Percentiles rank a stretch among this genome's conserved stretches.
Evolutionary conservation across 2,797 vertebrate genomes (phyloP).

Genomic region (Phataginus tetradactyla): DNA sequence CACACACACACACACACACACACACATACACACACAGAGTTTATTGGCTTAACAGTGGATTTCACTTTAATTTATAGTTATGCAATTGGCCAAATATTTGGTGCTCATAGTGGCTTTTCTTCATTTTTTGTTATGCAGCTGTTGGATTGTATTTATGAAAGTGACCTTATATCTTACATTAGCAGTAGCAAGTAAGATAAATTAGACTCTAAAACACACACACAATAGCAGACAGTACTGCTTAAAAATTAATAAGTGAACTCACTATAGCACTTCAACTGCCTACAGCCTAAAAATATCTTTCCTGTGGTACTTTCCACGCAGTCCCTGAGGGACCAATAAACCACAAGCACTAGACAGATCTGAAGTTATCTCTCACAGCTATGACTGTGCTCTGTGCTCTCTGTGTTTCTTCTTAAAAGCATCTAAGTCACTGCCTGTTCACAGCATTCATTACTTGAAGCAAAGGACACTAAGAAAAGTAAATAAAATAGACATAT

Average conservation of each 20-base stretch:
- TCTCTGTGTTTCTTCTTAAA: not conserved
- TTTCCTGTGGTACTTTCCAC: constrained; percentile 4
- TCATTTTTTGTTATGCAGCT: not conserved
- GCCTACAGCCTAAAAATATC: constrained; percentile 52
- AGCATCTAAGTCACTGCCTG: not conserved
- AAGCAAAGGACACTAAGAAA: constrained; percentile 49
- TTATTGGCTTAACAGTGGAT: not conserved
- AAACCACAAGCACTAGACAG: constrained; percentile 45
- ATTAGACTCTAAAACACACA: constrained; percentile 42
- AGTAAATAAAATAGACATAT: constrained; percentile 66
- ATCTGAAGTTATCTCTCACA: constrained; percentile 1
- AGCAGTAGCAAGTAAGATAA: constrained; percentile 43
- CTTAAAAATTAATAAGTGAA: constrained; percentile 64
- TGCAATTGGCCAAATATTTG: constrained; percentile 24
- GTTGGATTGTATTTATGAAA: constrained; percentile 57
- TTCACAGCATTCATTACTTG: constrained; percentile 47
- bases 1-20: not conserved
- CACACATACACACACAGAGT: not conserved
- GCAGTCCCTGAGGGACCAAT: constrained; percentile 70
- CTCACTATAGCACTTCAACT: constrained; percentile 20
- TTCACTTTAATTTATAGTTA: constrained; percentile 33
- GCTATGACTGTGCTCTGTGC: constrained; percentile 24
- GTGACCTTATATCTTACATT: not conserved
- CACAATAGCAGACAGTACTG: constrained; percentile 41
- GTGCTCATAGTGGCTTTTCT: not conserved